Evolutionary conservation across 2,113 vertebrate species (phyloP).

Genomic region (Colinus virginianus): DNA sequence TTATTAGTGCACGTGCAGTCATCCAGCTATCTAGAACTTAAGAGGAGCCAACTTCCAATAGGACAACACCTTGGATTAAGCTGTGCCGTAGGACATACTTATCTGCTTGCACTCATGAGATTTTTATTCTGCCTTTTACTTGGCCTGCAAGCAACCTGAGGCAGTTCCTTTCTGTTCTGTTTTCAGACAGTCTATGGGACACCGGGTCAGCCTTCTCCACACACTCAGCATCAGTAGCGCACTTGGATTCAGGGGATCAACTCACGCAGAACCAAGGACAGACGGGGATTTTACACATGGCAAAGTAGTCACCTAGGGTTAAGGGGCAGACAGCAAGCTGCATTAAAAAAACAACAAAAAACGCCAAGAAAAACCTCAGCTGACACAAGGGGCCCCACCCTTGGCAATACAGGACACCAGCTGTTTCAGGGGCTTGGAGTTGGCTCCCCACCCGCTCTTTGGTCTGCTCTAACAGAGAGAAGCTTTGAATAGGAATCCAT

Average conservation of each 20-base stretch:
- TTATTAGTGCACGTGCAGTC: background rate
- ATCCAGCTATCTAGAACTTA: background rate
- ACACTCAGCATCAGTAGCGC: fast-evolving
- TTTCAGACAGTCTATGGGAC: background rate
- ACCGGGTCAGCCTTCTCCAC: fast-evolving
- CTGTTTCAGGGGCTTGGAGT: background rate
- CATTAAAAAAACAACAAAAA: background rate
- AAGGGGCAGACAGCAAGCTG: background rate
- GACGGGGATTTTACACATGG: fast-evolving
- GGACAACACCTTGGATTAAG: background rate
- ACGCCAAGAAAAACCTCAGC: background rate
- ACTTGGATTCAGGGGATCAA: background rate
- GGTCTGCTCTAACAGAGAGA: background rate
- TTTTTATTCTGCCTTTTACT: background rate
- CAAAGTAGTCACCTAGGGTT: background rate
- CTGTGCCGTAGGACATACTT: background rate
- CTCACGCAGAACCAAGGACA: background rate
- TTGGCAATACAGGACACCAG: background rate
- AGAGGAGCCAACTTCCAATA: background rate
- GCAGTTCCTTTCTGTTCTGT: background rate
- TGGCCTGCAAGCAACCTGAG: background rate
- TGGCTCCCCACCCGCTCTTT: background rate
- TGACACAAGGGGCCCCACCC: background rate
- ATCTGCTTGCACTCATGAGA: background rate
- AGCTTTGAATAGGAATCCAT: fast-evolving